Percentiles rank a stretch among this genome's conserved stretches.
phyloP scores from a whole-genome alignment of 2,797 vertebrate genomes.

The Leptatherina wallacei region DNA sequence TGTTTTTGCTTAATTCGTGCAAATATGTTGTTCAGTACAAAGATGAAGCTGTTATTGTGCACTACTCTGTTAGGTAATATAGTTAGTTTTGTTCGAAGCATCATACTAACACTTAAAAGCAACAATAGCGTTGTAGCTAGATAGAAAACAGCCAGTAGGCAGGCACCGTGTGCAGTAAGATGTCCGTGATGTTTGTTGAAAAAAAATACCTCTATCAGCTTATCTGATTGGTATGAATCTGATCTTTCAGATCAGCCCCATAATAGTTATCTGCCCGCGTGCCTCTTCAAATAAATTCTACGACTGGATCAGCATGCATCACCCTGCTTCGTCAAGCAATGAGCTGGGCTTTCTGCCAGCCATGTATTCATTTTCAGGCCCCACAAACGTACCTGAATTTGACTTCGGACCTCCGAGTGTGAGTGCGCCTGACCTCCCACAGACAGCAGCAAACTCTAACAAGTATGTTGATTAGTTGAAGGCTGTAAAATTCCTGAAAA shows the following conservation, averaged over 20 bases:
- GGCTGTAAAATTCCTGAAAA: background rate
- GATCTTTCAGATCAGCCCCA: constrained; percentile 20
- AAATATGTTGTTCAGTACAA: constrained; percentile 9
- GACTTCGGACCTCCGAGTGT: constrained; percentile 65
- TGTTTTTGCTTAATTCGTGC: background rate
- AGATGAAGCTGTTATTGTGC: background rate
- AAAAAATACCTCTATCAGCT: background rate
- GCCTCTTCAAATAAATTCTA: constrained; percentile 10
- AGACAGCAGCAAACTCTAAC: constrained; percentile 61
- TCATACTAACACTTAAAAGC: background rate
- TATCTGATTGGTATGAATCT: constrained; percentile 17
- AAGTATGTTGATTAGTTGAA: constrained; percentile 51
- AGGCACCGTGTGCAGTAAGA: constrained; percentile 5
- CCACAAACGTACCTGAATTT: constrained; percentile 71
- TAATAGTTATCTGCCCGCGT: constrained; percentile 10
- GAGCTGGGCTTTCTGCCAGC: constrained; percentile 71
- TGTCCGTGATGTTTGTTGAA: constrained; percentile 26
- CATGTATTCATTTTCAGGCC: constrained; percentile 77
- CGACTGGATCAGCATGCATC: constrained; percentile 67
- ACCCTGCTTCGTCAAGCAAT: constrained; percentile 59
- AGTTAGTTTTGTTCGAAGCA: background rate
- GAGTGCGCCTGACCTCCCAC: constrained; percentile 54
- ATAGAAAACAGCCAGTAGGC: constrained; percentile 5
- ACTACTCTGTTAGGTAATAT: background rate
- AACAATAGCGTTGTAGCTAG: constrained; percentile 5